phyloP scores from a whole-genome alignment of 2,888 invertebrate genomes.

The Nycteola revayana region DNA sequence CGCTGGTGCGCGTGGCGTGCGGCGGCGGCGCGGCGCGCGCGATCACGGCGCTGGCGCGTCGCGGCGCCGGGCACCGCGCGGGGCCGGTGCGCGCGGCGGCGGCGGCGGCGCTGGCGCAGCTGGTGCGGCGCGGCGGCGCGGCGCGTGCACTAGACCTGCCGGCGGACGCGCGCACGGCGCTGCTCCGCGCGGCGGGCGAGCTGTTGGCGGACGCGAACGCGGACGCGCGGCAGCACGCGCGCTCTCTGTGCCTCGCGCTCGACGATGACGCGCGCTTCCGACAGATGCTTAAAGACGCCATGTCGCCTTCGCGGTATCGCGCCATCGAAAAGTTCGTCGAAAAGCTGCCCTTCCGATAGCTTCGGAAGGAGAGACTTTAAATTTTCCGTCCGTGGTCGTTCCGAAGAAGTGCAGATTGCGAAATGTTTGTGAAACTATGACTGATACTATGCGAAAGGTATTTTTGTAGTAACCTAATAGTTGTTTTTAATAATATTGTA shows the following conservation, averaged over 20 bases:
- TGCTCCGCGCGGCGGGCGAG: constrained; percentile 91
- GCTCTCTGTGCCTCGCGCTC: constrained; percentile 88
- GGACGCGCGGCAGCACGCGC: constrained; percentile 91
- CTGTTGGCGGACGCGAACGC: constrained; percentile 92
- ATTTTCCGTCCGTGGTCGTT: constrained; percentile 1
- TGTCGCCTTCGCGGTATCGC: constrained; percentile 89
- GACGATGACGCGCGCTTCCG: constrained; percentile 89
- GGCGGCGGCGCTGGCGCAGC: constrained; percentile 87
- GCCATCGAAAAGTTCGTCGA: constrained; percentile 92
- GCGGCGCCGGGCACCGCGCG: constrained; percentile 92
- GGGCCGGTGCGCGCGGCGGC: constrained; percentile 92
- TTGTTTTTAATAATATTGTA: constrained; percentile 15
- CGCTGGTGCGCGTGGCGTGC: constrained; percentile 91
- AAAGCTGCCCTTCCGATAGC: constrained; percentile 67
- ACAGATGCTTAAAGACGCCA: constrained; percentile 88
- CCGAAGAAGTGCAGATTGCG: too few relatives aligned
- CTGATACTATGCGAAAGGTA: constrained; percentile 69
- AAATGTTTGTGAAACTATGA: constrained; percentile 35
- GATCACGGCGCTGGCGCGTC: constrained; percentile 84
- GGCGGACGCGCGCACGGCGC: constrained; percentile 89
- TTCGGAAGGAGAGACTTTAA: not conserved
- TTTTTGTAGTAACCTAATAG: constrained; percentile 52
- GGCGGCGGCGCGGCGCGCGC: constrained; percentile 86
- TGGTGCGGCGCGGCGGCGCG: constrained; percentile 88
- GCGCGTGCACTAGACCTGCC: constrained; percentile 87